Conservation (phyloP, 2,797 vertebrate genomes). For the Hydrocynus forskahlii region DNA sequence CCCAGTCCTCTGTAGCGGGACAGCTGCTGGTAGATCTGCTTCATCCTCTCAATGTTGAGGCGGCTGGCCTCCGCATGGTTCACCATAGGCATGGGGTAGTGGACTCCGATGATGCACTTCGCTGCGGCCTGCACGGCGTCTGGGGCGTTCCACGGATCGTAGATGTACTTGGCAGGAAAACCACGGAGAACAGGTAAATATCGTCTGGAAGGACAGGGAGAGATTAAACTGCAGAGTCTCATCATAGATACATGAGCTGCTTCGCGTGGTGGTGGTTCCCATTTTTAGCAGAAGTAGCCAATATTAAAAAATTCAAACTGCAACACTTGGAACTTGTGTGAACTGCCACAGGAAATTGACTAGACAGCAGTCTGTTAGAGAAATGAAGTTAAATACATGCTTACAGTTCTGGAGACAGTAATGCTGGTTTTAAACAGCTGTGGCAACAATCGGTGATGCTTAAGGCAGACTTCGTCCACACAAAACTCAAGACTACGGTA, state of each 20-base stretch:
- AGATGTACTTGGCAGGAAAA: conserved; percentile 96
- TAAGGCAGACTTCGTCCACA: conserved; percentile 33
- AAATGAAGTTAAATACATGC: neutral
- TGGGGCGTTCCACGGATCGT: conserved; percentile 96
- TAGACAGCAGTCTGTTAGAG: conserved; percentile 6
- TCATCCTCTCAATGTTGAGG: conserved; percentile 97
- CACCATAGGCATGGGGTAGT: conserved; percentile 97
- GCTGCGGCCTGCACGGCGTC: conserved; percentile 92
- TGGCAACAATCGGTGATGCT: conserved; percentile 28
- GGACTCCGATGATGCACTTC: conserved; percentile 91
- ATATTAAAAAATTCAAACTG: neutral
- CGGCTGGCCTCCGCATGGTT: conserved; percentile 93
- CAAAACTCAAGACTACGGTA: neutral
- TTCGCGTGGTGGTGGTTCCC: conserved; percentile 16
- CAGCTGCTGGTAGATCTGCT: conserved; percentile 96
- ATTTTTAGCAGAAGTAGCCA: conserved; percentile 6
- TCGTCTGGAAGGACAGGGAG: conserved; percentile 74
- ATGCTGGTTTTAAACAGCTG: conserved; percentile 9
- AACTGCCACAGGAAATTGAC: conserved; percentile 1
- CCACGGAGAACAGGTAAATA: conserved; percentile 93
- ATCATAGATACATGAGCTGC: conserved; percentile 51
- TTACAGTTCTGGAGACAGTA: neutral
- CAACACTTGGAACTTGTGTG: conserved; percentile 11
- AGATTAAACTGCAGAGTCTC: conserved; percentile 59
- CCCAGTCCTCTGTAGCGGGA: conserved; percentile 92